Evolutionary conservation across 2,797 vertebrate species (phyloP).

Genomic region (Caiman crocodilus): DNA sequence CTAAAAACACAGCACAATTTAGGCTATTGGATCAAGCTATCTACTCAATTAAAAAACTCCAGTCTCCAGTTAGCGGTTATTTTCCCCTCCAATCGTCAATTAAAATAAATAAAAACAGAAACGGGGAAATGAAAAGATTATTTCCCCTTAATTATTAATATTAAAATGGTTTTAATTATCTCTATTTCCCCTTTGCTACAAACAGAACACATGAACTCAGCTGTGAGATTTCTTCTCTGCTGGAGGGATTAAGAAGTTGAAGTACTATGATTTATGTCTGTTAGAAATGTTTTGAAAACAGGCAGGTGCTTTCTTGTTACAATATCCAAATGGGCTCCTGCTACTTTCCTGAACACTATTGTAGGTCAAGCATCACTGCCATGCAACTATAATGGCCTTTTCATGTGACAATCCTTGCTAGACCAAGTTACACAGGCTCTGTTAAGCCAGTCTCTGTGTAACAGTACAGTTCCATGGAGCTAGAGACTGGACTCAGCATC

Average conservation of each 20-base stretch:
- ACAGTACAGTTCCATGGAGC: background rate
- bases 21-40: background rate
- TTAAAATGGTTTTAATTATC: background rate
- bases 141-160: background rate
- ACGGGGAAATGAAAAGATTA: background rate
- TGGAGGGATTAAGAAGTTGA: background rate
- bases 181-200: background rate
- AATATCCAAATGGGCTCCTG: background rate
- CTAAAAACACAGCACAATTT: background rate
- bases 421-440: background rate
- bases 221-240: background rate
- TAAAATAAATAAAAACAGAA: conserved; percentile 6
- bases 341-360: background rate
- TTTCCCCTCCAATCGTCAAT: background rate
- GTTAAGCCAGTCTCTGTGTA: background rate
- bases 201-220: background rate
- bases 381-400: background rate
- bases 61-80: background rate
- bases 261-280: fast-evolving
- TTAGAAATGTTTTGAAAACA: background rate
- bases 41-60: background rate
- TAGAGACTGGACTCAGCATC: background rate
- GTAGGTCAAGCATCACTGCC: background rate
- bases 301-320: background rate
- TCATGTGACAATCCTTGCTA: background rate